phyloP scores from a whole-genome alignment of 2,797 vertebrate genomes.

The Mycteria americana region DNA sequence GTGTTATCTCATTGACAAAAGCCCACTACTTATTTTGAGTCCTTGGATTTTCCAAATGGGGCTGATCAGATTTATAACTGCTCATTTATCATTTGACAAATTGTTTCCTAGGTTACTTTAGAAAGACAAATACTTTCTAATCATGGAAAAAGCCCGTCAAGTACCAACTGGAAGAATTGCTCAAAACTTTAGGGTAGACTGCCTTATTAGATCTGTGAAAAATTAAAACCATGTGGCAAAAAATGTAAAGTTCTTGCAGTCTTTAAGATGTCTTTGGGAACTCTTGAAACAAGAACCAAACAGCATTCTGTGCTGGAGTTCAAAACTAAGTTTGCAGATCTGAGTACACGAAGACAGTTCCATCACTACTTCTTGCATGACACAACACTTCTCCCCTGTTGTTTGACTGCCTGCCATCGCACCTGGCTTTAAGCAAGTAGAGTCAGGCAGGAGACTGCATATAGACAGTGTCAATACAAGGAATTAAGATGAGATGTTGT shows the following conservation, averaged over 20 bases:
- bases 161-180: neutral
- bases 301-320: neutral
- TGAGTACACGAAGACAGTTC: neutral
- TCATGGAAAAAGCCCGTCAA: neutral
- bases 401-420: neutral
- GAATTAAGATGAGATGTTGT: neutral
- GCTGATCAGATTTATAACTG: neutral
- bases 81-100: neutral
- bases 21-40: neutral
- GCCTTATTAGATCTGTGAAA: neutral
- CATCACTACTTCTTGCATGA: neutral
- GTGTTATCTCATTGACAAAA: accelerated
- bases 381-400: neutral
- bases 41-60: neutral
- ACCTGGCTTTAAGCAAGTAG: neutral
- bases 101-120: neutral
- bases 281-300: neutral
- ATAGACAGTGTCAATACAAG: neutral
- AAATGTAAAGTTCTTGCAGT: neutral
- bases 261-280: neutral
- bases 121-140: neutral
- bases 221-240: neutral
- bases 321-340: neutral
- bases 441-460: neutral
- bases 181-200: neutral